Conservation (phyloP, 1,140 invertebrate species). For the fruit fly (Drosophila melanogaster) region DNA sequence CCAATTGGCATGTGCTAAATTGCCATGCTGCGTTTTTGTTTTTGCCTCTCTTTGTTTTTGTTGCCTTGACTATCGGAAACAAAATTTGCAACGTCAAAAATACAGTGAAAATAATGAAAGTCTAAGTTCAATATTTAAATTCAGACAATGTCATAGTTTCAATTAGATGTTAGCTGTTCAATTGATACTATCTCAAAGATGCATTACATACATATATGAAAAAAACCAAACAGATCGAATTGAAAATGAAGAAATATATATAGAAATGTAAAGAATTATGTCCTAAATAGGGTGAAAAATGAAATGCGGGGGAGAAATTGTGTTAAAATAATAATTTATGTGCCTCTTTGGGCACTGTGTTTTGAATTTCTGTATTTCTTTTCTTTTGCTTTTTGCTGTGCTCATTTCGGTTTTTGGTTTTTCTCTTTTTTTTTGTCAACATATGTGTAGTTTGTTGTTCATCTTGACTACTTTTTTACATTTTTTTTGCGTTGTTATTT, state of each 20-base stretch:
- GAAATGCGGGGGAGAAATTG: no score
- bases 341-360: constrained; percentile 16
- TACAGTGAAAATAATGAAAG: background rate
- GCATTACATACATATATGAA: no score
- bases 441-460: constrained; percentile 39
- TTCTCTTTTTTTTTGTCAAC: constrained; percentile 47
- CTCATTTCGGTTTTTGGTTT: constrained; percentile 46
- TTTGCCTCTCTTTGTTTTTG: constrained; percentile 22
- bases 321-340: no score
- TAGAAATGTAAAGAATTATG: no score
- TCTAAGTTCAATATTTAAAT: background rate
- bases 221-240: no score
- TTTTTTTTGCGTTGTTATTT: constrained; percentile 6
- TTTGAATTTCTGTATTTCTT: constrained; percentile 16
- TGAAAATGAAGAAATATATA: no score
- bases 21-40: constrained; percentile 46
- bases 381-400: constrained; percentile 50
- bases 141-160: no score
- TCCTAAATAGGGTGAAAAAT: no score
- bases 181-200: no score
- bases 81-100: constrained; percentile 21
- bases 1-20: constrained; percentile 78
- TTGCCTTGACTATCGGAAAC: constrained; percentile 51
- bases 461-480: constrained; percentile 11
- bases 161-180: no score